Evolutionary conservation across 2,797 vertebrate genomes (phyloP).

Genomic region (Tiaroga cobitis): DNA sequence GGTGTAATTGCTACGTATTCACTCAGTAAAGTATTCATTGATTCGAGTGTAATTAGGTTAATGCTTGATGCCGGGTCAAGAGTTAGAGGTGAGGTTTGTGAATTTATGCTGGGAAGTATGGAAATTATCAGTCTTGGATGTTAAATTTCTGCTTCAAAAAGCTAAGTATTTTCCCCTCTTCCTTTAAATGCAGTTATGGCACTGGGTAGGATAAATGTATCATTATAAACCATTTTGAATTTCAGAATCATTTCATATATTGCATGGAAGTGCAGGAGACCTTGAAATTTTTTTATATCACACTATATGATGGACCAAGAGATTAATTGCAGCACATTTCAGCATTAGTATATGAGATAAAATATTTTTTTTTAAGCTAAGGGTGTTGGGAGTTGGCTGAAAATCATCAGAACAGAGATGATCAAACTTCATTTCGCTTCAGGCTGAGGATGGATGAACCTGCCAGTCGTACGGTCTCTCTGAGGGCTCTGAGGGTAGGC

Average conservation of each 20-base stretch:
- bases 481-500: not conserved
- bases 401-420: slow-evolving; percentile 1
- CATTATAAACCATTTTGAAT: not conserved
- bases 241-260: not conserved
- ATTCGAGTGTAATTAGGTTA: slow-evolving; percentile 48
- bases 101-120: slow-evolving; percentile 14
- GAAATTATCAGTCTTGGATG: not conserved
- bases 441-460: slow-evolving; percentile 21
- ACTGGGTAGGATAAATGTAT: not conserved
- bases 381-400: slow-evolving; percentile 9
- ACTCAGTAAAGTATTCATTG: slow-evolving; percentile 35
- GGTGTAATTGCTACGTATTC: slow-evolving; percentile 49
- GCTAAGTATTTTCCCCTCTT: not conserved
- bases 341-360: slow-evolving; percentile 11
- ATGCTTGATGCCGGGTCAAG: slow-evolving; percentile 16
- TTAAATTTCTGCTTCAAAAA: not conserved
- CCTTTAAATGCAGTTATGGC: not conserved
- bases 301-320: slow-evolving; percentile 3
- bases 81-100: slow-evolving; percentile 18
- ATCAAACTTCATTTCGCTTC: slow-evolving; percentile 18
- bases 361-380: not conserved
- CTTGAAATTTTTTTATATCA: not conserved
- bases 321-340: slow-evolving; percentile 6
- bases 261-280: not conserved
- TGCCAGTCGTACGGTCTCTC: not conserved